Evolutionary conservation across 2,113 vertebrate species (phyloP).

Genomic region (Rhinogobius similis): DNA sequence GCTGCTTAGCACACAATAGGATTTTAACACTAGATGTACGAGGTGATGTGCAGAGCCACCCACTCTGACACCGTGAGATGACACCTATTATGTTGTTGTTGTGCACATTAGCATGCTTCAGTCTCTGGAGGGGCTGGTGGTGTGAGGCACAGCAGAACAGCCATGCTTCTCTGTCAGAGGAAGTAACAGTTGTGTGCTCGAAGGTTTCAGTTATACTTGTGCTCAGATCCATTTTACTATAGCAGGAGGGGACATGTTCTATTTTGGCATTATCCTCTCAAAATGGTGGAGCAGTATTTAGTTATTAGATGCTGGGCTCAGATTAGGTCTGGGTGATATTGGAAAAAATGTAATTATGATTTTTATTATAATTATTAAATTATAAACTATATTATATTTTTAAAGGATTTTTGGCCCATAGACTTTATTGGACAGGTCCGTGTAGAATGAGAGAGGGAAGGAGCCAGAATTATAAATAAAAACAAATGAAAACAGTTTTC

Average conservation of each 20-base stretch:
- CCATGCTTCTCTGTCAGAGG: slow-evolving; percentile 37
- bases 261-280: slow-evolving; percentile 4
- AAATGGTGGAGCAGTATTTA: slow-evolving; percentile 25
- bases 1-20: not conserved
- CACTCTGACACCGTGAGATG: not conserved
- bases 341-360: too few species aligned
- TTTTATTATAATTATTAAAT: too few species aligned
- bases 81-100: not conserved
- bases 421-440: too few species aligned
- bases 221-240: slow-evolving; percentile 39
- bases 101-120: slow-evolving; percentile 17
- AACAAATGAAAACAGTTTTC: too few species aligned
- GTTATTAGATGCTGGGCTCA: too few species aligned
- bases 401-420: too few species aligned
- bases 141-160: too few species aligned
- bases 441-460: too few species aligned
- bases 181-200: slow-evolving; percentile 31
- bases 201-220: slow-evolving; percentile 39
- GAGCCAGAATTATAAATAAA: too few species aligned
- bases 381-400: too few species aligned
- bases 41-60: not conserved
- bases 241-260: slow-evolving; percentile 31
- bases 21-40: not conserved
- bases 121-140: not conserved
- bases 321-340: too few species aligned